Conservation (phyloP, 2,797 vertebrate genomes). For the Microtus agrestis region DNA sequence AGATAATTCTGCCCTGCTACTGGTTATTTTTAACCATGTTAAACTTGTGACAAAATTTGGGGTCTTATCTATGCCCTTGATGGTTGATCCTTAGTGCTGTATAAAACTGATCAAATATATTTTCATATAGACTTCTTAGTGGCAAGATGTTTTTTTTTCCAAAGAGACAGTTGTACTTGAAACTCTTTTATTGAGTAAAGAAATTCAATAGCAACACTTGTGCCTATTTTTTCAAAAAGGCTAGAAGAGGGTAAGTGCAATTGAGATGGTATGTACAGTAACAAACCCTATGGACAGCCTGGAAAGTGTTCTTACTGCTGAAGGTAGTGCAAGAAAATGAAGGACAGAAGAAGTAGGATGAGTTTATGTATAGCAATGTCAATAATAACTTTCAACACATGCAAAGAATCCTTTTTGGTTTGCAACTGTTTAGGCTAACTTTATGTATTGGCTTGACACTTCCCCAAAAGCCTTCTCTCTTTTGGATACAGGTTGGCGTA, state of each 20-base stretch:
- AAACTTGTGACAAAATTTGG: neutral
- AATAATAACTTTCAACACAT: constrained; percentile 73
- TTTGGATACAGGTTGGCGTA: constrained; percentile 56
- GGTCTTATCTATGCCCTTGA: neutral
- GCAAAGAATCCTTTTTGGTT: constrained; percentile 36
- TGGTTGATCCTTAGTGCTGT: neutral
- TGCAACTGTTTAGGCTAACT: constrained; percentile 29
- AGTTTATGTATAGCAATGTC: constrained; percentile 74
- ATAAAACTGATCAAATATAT: constrained; percentile 53
- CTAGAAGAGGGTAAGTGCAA: neutral
- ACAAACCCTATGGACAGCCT: constrained; percentile 17
- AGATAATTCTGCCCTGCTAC: neutral
- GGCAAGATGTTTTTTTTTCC: constrained; percentile 29
- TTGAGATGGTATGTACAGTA: neutral
- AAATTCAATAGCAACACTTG: constrained; percentile 64
- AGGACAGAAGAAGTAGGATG: neutral
- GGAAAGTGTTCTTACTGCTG: constrained; percentile 56
- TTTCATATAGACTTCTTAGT: constrained; percentile 21
- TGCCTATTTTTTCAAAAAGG: constrained; percentile 20
- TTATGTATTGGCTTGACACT: constrained; percentile 67
- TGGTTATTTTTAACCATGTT: constrained; percentile 37
- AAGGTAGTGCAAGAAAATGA: constrained; percentile 52
- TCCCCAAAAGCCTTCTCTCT: constrained; percentile 54
- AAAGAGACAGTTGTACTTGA: constrained; percentile 39
- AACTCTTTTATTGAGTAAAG: constrained; percentile 47